Percentiles rank a stretch among this genome's conserved stretches.
Evolutionary conservation across 2,113 vertebrate species (phyloP).

Genomic region (Sphyrna mokarran): DNA sequence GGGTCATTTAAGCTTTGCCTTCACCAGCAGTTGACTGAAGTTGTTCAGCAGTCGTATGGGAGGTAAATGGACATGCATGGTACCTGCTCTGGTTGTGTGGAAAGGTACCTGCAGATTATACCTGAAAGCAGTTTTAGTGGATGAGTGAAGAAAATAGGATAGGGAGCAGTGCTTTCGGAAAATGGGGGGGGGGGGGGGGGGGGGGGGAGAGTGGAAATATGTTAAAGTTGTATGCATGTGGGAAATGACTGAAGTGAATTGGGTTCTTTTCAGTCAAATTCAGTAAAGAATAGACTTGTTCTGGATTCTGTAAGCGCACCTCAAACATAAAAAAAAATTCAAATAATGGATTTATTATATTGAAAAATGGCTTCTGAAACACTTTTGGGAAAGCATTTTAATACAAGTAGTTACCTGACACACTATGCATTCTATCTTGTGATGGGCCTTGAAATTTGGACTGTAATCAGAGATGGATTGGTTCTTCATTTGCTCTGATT

Average conservation of each 20-base stretch:
- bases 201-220: neutral
- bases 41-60: neutral
- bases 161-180: neutral
- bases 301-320: neutral
- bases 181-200: no score
- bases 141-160: neutral
- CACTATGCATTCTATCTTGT: neutral
- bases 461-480: neutral
- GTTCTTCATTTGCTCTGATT: neutral
- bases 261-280: neutral
- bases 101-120: neutral
- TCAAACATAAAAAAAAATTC: neutral
- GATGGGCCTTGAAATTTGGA: conserved; percentile 9
- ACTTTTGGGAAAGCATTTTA: neutral
- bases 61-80: neutral
- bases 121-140: neutral
- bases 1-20: neutral
- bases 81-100: neutral
- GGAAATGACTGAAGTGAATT: neutral
- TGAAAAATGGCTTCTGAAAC: neutral
- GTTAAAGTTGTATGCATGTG: neutral
- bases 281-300: neutral
- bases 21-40: neutral
- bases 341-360: neutral
- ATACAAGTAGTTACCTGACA: neutral